A percentile compares a stretch with the other conserved stretches of the same genome.
Conservation (phyloP, 2,888 invertebrate species). For the Cephus pulcher region DNA sequence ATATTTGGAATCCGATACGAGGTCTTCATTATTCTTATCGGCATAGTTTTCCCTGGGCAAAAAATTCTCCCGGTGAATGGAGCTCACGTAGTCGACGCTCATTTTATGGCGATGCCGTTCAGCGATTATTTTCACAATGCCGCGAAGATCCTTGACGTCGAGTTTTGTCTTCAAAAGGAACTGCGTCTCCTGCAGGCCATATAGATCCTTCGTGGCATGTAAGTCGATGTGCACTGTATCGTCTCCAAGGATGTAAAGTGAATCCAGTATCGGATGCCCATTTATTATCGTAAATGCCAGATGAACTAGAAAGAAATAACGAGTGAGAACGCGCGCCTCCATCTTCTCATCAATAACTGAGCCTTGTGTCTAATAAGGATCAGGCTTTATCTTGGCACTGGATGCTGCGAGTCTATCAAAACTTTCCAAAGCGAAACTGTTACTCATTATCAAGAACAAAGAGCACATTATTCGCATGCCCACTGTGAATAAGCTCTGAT, state of each 20-base stretch:
- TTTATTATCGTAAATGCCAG: background rate
- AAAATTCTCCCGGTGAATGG: background rate
- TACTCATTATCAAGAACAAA: constrained; percentile 7
- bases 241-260: background rate
- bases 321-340: constrained; percentile 2
- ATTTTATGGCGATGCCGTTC: background rate
- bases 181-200: background rate
- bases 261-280: background rate
- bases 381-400: background rate
- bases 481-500: background rate
- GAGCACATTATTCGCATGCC: background rate
- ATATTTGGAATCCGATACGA: background rate
- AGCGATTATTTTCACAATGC: background rate
- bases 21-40: background rate
- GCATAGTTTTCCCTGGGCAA: background rate
- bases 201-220: background rate
- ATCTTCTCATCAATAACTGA: constrained; percentile 7
- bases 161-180: background rate
- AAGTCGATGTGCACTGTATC: background rate
- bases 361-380: background rate
- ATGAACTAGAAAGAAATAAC: background rate
- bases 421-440: background rate
- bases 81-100: background rate
- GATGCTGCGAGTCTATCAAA: background rate
- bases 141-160: background rate